Percentiles rank a stretch among this genome's conserved stretches.
phyloP scores from a whole-genome alignment of 2,113 vertebrate species.

The Triplophysa dalaica region DNA sequence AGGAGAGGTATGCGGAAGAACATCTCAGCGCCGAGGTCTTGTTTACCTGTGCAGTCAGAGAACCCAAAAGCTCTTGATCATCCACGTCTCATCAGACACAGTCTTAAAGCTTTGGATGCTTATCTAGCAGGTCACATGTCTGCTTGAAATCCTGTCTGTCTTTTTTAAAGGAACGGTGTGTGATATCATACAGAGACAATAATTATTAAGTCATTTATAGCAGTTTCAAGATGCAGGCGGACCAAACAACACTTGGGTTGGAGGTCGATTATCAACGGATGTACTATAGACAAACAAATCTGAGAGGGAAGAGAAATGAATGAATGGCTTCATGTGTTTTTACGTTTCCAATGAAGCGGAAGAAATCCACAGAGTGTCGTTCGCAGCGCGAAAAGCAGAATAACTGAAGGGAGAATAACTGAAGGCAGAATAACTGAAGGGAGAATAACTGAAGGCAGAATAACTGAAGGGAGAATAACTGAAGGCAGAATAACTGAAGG shows the following conservation, averaged over 20 bases:
- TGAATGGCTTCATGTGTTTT: no score
- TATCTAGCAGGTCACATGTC: conserved; percentile 71
- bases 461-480: no score
- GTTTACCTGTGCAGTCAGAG: conserved; percentile 13
- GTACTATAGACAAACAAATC: background rate
- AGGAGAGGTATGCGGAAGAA: conserved; percentile 77
- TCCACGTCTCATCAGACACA: conserved; percentile 25
- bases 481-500: no score
- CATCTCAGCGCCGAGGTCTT: conserved; percentile 64
- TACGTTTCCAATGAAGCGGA: no score
- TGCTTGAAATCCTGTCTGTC: conserved; percentile 9
- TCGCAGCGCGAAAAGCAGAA: no score
- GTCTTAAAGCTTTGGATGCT: conserved; percentile 62
- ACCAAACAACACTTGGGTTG: background rate
- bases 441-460: no score
- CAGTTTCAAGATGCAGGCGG: background rate
- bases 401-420: no score
- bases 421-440: no score
- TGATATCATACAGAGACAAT: conserved; percentile 1
- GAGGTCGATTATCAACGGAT: background rate
- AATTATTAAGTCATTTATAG: no score
- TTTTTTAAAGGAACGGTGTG: conserved; percentile 18
- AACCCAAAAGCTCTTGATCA: conserved; percentile 6
- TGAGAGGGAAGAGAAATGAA: no score
- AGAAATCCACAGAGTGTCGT: no score